Evolutionary conservation across 2,113 vertebrate genomes (phyloP).

Genomic region (Telmatochromis sp.): DNA sequence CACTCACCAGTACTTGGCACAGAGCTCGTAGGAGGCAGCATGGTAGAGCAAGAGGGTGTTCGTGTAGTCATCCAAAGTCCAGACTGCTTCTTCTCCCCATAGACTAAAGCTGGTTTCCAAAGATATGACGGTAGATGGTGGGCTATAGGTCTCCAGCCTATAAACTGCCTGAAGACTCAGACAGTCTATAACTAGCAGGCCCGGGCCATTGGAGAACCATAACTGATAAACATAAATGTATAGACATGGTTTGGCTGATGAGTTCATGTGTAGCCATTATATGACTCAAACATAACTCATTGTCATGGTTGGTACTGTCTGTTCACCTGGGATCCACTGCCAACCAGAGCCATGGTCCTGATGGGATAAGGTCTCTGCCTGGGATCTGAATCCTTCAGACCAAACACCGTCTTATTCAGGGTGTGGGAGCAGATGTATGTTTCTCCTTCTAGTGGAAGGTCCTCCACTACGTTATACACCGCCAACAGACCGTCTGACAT

Average conservation of each 20-base stretch:
- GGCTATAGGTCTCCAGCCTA: constrained; percentile 81
- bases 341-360: constrained; percentile 77
- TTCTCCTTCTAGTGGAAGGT: constrained; percentile 76
- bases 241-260: background rate
- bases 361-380: constrained; percentile 86
- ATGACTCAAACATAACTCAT: background rate
- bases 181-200: constrained; percentile 81
- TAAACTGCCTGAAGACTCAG: constrained; percentile 69
- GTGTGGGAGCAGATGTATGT: constrained; percentile 91
- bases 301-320: background rate
- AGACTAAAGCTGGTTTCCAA: constrained; percentile 75
- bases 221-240: constrained; percentile 62
- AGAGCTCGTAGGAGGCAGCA: constrained; percentile 78
- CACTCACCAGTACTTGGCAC: constrained; percentile 78
- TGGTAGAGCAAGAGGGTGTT: constrained; percentile 87
- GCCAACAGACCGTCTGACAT: constrained; percentile 86
- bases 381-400: constrained; percentile 78
- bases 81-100: constrained; percentile 84
- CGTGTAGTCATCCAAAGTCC: constrained; percentile 82
- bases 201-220: constrained; percentile 93
- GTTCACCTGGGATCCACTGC: constrained; percentile 71
- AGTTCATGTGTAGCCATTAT: background rate
- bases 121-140: constrained; percentile 72
- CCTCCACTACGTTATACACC: constrained; percentile 74
- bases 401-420: constrained; percentile 80